Evolutionary conservation across 2,113 vertebrate species (phyloP).

Genomic region (Amphiprion ocellaris): DNA sequence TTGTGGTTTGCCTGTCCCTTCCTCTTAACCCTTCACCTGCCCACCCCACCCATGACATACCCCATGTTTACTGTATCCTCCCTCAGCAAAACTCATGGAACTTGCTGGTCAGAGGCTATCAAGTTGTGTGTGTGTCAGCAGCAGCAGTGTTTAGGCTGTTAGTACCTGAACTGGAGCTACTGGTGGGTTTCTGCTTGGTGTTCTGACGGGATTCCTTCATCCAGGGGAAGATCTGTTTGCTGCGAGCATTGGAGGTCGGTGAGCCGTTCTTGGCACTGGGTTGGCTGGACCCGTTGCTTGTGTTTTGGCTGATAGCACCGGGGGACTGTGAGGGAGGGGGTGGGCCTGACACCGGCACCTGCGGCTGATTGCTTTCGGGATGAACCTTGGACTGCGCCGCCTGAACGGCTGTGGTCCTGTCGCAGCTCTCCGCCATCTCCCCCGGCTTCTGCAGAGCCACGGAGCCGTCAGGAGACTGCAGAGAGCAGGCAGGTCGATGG

Average conservation of each 20-base stretch:
- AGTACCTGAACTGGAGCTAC: conserved; percentile 97
- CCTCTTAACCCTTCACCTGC: conserved; percentile 15
- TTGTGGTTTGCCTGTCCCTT: conserved; percentile 5
- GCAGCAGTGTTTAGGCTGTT: conserved; percentile 13
- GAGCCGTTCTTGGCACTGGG: conserved; percentile 90
- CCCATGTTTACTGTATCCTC: not conserved
- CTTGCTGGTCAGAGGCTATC: conserved; percentile 29
- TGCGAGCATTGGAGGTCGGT: conserved; percentile 86
- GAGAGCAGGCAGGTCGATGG: conserved; percentile 95
- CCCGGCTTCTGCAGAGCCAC: conserved; percentile 91
- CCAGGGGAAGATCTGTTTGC: conserved; percentile 98
- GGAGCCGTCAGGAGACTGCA: conserved; percentile 91
- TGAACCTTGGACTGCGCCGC: conserved; percentile 87
- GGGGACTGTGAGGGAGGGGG: conserved; percentile 87
- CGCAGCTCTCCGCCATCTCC: conserved; percentile 92
- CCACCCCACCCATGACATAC: conserved; percentile 14
- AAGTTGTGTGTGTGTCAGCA: conserved; percentile 10
- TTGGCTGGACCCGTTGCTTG: conserved; percentile 88
- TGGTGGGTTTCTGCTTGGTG: conserved; percentile 96
- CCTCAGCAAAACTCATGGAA: conserved; percentile 19
- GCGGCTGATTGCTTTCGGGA: conserved; percentile 86
- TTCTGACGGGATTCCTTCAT: conserved; percentile 99
- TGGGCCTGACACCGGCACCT: conserved; percentile 81
- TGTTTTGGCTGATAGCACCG: conserved; percentile 90
- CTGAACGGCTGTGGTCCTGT: conserved; percentile 89